phyloP scores from a whole-genome alignment of 2,888 invertebrate species.

The Volucella inflata region DNA sequence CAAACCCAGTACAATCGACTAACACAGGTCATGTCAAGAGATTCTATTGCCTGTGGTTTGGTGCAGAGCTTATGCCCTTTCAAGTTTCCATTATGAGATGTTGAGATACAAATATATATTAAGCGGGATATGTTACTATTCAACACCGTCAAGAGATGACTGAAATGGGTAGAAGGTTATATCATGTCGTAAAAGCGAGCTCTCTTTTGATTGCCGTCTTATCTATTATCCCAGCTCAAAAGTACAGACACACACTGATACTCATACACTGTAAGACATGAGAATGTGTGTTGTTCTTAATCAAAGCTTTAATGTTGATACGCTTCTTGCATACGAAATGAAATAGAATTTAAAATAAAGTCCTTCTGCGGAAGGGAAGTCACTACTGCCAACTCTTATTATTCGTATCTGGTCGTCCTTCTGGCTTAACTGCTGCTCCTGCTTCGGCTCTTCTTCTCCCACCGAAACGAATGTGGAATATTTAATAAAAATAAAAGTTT shows the following conservation, averaged over 20 bases:
- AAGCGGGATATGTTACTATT: constrained; percentile 18
- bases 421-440: no score
- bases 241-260: neutral
- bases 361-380: constrained; percentile 14
- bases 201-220: constrained; percentile 14
- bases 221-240: constrained; percentile 38
- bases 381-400: neutral
- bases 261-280: neutral
- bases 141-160: neutral
- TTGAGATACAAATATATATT: neutral
- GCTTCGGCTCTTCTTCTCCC: no score
- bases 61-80: constrained; percentile 14
- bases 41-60: constrained; percentile 10
- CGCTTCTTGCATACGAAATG: constrained; percentile 61
- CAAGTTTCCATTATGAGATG: constrained; percentile 6
- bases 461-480: constrained; percentile 46
- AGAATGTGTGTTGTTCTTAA: constrained; percentile 26
- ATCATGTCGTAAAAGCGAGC: constrained; percentile 9
- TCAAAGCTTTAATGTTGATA: constrained; percentile 60
- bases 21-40: neutral
- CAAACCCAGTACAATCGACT: neutral
- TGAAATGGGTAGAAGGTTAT: no score
- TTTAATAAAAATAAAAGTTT: constrained; percentile 37
- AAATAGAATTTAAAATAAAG: constrained; percentile 62
- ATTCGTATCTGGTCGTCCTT: neutral